Percentiles rank a stretch among this genome's conserved stretches.
Conservation (phyloP, 2,113 vertebrate species). For the Cochlearius cochlearius region DNA sequence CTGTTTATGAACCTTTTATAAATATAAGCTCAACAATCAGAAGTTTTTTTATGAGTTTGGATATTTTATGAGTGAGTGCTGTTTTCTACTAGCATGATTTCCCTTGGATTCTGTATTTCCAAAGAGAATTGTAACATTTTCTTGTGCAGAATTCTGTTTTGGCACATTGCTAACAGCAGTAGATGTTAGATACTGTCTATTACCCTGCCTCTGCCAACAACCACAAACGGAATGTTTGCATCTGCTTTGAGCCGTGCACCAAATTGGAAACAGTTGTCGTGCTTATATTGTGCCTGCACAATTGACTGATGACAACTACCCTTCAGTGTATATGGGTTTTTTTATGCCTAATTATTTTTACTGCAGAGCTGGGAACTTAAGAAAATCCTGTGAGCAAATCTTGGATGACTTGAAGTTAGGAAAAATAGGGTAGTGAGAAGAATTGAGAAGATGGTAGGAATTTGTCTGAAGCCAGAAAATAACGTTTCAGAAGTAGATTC, state of each 20-base stretch:
- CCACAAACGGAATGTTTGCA: background rate
- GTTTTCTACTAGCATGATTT: background rate
- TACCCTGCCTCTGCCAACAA: slow-evolving; percentile 2
- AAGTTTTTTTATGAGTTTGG: background rate
- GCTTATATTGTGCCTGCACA: slow-evolving; percentile 1
- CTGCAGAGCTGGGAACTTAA: background rate
- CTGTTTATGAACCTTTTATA: background rate
- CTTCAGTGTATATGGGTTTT: background rate
- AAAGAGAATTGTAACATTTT: background rate
- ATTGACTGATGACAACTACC: slow-evolving; percentile 14
- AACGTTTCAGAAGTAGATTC: background rate
- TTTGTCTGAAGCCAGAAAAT: background rate
- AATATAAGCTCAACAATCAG: background rate
- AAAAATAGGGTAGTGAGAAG: background rate
- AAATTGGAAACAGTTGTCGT: background rate
- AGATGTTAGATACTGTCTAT: slow-evolving; percentile 28
- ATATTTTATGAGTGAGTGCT: background rate
- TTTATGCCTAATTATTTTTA: slow-evolving; percentile 47
- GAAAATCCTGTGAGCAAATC: background rate
- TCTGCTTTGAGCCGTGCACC: slow-evolving; percentile 36
- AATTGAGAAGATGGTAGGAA: background rate
- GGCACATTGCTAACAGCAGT: background rate
- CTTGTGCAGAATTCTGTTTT: background rate
- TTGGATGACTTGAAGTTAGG: background rate
- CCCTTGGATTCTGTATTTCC: background rate